Conservation (phyloP, 2,797 vertebrate genomes). For the Lutjanus argentimaculatus region DNA sequence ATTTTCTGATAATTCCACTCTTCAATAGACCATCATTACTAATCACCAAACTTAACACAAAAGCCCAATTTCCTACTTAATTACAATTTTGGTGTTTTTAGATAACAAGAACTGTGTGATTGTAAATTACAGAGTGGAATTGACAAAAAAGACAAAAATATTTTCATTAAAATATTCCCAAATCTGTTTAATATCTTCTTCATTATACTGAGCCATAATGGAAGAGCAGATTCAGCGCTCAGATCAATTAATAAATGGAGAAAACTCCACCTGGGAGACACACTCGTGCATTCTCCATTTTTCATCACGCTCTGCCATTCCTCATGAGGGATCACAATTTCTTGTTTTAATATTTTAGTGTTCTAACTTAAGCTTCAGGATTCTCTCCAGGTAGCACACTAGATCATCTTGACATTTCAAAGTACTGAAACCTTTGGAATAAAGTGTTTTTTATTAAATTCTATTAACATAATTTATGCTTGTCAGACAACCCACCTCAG, state of each 20-base stretch:
- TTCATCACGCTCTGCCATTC: constrained; percentile 72
- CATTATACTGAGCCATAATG: constrained; percentile 76
- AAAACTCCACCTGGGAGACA: constrained; percentile 82
- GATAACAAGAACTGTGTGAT: constrained; percentile 70
- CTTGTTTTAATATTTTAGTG: constrained; percentile 89
- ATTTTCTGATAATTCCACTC: constrained; percentile 81
- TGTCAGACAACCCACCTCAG: constrained; percentile 78
- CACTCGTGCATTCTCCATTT: constrained; percentile 74
- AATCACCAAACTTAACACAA: constrained; percentile 80
- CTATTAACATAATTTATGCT: constrained; percentile 89
- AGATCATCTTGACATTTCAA: constrained; percentile 88
- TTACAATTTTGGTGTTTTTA: constrained; percentile 76
- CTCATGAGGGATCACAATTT: constrained; percentile 81
- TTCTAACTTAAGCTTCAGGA: constrained; percentile 85
- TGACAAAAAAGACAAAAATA: constrained; percentile 70
- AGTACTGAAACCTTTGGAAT: constrained; percentile 87
- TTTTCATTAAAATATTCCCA: constrained; percentile 80
- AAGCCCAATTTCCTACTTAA: constrained; percentile 79
- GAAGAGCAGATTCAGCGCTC: constrained; percentile 73
- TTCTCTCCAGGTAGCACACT: constrained; percentile 85
- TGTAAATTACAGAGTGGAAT: constrained; percentile 72
- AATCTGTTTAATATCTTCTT: constrained; percentile 78
- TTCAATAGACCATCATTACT: constrained; percentile 75
- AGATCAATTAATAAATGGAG: constrained; percentile 85
- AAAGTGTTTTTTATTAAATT: constrained; percentile 89